A percentile compares a stretch with the other conserved stretches of the same genome.
phyloP scores from a whole-genome alignment of 2,797 vertebrate species.

The Parauchenoglanis ngamensis region DNA sequence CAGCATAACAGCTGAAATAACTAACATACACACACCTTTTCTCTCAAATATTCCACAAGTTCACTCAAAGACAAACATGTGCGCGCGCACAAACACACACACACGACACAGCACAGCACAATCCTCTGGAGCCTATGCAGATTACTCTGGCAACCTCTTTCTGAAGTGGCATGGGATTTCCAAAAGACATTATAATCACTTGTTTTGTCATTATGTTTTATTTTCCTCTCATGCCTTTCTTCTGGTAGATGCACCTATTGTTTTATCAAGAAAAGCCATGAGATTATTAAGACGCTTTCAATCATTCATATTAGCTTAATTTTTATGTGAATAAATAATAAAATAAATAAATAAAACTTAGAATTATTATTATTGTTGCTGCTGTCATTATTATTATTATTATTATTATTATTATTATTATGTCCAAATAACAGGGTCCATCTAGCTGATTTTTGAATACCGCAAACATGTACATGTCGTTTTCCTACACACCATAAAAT shows the following conservation, averaged over 20 bases:
- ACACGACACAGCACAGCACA: background rate
- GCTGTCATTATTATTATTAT: too few species aligned
- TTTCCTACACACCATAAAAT: background rate
- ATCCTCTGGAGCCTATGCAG: background rate
- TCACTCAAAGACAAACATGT: background rate
- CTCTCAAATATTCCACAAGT: background rate
- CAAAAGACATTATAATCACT: background rate
- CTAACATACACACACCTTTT: slow-evolving; percentile 10
- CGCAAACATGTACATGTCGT: background rate
- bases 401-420: too few species aligned
- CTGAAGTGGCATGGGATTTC: background rate
- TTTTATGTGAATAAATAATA: background rate
- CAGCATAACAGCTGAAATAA: slow-evolving; percentile 23
- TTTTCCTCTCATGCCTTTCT: background rate
- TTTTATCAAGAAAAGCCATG: background rate
- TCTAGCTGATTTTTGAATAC: background rate
- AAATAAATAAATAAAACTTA: background rate
- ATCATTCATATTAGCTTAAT: background rate
- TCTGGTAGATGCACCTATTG: too few species aligned
- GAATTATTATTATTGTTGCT: too few species aligned
- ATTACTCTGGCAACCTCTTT: background rate
- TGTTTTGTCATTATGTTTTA: background rate
- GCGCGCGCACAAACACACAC: slow-evolving; percentile 11
- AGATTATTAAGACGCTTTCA: background rate
- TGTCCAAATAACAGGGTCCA: too few species aligned